Evolutionary conservation across 2,113 vertebrate species (phyloP).

Genomic region (Equus przewalskii): DNA sequence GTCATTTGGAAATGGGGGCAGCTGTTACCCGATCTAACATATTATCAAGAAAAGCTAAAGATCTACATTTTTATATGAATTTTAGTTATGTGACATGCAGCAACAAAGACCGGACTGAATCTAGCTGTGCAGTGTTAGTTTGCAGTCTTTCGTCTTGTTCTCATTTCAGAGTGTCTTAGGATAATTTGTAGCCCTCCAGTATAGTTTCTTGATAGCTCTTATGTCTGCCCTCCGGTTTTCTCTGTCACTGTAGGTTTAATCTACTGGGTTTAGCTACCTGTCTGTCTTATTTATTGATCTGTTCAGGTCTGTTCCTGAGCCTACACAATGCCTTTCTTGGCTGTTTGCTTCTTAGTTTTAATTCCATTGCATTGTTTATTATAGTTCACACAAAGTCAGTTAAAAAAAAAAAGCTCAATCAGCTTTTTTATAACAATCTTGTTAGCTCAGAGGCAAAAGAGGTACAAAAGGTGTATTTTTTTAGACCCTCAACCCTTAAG

Average conservation of each 20-base stretch:
- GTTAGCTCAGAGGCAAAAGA: neutral
- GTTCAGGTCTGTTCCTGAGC: neutral
- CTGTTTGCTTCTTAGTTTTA: neutral
- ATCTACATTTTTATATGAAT: neutral
- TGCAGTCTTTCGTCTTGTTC: neutral
- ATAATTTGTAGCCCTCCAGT: neutral
- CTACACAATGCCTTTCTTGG: neutral
- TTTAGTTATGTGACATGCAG: neutral
- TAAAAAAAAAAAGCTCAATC: neutral
- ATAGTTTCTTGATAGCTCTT: neutral
- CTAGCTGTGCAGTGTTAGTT: neutral
- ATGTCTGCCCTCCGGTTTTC: neutral
- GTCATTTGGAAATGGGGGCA: neutral
- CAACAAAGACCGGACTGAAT: neutral
- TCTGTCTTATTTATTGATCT: conserved; percentile 43
- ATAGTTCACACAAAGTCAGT: neutral
- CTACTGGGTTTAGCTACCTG: neutral
- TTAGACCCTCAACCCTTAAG: neutral
- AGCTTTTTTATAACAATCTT: neutral
- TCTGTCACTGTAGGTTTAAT: conserved; percentile 7
- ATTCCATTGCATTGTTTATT: neutral
- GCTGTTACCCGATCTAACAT: neutral
- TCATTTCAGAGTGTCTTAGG: neutral
- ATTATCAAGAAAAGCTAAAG: neutral
- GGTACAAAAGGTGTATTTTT: neutral